These are phyloP conservation scores for Saimiri boliviensis DNA, from an alignment of 2,113 vertebrate species.

Conservation along the genomic window DNA sequence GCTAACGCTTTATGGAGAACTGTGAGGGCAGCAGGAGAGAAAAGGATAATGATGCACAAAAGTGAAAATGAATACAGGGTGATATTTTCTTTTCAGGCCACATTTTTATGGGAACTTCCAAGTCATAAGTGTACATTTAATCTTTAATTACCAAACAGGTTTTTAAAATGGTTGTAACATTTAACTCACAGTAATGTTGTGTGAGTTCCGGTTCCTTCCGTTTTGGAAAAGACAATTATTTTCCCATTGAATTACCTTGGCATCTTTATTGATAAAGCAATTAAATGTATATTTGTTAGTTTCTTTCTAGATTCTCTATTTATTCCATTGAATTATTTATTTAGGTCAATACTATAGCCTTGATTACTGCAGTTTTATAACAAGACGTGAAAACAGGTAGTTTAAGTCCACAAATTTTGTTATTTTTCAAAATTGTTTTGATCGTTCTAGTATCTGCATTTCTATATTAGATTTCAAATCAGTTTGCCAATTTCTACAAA, in stretches of 20 bases:
- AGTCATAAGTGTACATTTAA: neutral
- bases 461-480: neutral
- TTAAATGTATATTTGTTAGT: neutral
- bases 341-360: neutral
- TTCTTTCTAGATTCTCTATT: neutral
- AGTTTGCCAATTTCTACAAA: neutral
- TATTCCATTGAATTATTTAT: neutral
- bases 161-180: neutral
- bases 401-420: neutral
- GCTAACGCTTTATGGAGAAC: neutral
- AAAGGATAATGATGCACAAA: neutral
- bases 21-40: neutral
- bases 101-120: neutral
- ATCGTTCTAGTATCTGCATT: neutral
- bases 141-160: neutral
- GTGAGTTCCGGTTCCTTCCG: neutral
- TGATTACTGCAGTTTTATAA: neutral
- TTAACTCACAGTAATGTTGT: neutral
- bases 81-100: neutral
- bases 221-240: neutral
- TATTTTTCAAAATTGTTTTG: neutral
- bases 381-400: neutral
- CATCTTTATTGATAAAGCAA: neutral
- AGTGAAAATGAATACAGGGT: neutral
- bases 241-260: neutral